phyloP scores from a whole-genome alignment of 1,140 invertebrate species.

The Andrena cerasifolii region DNA sequence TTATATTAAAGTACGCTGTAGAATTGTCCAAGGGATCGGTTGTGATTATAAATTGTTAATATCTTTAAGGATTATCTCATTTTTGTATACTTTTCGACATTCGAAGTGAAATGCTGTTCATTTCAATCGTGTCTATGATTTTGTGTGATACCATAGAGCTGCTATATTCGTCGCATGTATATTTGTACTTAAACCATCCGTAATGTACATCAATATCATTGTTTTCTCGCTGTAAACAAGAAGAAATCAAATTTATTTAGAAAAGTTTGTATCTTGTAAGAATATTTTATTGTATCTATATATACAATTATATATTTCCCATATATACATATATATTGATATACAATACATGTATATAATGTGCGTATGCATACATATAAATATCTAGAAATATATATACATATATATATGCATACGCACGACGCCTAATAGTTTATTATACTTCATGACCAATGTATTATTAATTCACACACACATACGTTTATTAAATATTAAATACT shows the following conservation, averaged over 20 bases:
- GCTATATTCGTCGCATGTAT: constrained; percentile 28
- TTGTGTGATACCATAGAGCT: constrained; percentile 50
- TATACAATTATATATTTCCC: constrained; percentile 47
- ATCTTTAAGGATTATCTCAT: neutral
- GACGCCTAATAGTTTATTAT: constrained; percentile 41
- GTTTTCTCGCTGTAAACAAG: constrained; percentile 6
- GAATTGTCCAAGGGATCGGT: constrained; percentile 13
- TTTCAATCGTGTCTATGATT: constrained; percentile 23
- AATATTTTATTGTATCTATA: constrained; percentile 69
- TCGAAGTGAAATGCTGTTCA: neutral
- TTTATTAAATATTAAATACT: constrained; percentile 65
- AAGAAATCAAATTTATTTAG: constrained; percentile 41
- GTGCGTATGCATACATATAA: constrained; percentile 40
- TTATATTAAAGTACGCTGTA: constrained; percentile 9
- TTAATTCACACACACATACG: constrained; percentile 44
- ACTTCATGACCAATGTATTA: constrained; percentile 41
- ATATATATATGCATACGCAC: constrained; percentile 34
- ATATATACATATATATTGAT: constrained; percentile 56
- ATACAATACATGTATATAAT: constrained; percentile 50
- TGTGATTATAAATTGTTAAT: constrained; percentile 33
- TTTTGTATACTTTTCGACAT: constrained; percentile 28
- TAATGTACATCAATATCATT: neutral
- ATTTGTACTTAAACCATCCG: constrained; percentile 51
- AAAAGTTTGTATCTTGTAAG: constrained; percentile 56
- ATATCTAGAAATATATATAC: constrained; percentile 48